phyloP scores from a whole-genome alignment of 2,113 vertebrate genomes.

The Perca fluviatilis region DNA sequence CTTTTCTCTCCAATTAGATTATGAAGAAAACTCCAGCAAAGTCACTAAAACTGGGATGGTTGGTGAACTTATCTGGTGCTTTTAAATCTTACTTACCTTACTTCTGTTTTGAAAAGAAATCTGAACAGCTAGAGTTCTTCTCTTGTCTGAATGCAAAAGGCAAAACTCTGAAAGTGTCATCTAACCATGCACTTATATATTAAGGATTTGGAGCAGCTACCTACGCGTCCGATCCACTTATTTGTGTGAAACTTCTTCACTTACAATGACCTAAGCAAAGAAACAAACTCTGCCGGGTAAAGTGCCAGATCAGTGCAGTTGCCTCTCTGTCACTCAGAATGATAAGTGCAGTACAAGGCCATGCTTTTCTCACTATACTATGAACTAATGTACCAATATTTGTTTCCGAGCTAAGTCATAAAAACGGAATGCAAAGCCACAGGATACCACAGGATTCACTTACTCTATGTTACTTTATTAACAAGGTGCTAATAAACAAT shows the following conservation, averaged over 20 bases:
- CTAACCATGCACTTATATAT: background rate
- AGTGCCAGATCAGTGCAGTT: background rate
- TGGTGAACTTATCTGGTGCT: background rate
- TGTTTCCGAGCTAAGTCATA: background rate
- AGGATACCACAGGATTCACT: background rate
- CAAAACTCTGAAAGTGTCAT: background rate
- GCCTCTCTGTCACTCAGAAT: background rate
- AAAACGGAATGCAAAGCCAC: background rate
- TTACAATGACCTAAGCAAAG: constrained; percentile 3
- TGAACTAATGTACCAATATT: background rate
- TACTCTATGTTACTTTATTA: background rate
- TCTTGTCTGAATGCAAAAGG: background rate
- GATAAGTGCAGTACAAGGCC: background rate
- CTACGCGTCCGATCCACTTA: background rate
- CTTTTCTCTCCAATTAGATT: background rate
- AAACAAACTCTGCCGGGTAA: background rate
- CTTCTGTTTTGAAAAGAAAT: background rate
- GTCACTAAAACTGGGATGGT: background rate
- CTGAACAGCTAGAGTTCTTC: background rate
- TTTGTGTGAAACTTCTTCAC: constrained; percentile 2
- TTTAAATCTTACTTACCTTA: background rate
- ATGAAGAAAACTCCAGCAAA: background rate
- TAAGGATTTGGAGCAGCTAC: background rate
- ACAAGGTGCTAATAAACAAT: background rate
- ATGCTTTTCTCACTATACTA: background rate